Evolutionary conservation across 2,888 invertebrate genomes (phyloP).

Genomic region (Cephus rjabovi): DNA sequence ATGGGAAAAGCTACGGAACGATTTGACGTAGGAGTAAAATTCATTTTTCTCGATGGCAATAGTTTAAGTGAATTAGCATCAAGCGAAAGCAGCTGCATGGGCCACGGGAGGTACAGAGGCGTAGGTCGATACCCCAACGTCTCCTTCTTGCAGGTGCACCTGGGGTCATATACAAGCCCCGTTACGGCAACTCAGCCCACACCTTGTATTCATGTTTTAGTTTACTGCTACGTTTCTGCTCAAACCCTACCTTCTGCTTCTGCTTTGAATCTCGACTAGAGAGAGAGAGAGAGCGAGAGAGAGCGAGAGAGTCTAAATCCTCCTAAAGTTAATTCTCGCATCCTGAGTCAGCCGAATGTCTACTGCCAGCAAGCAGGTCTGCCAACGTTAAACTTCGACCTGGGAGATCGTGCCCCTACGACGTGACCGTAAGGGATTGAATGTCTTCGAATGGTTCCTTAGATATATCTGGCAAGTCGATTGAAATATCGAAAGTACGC

Average conservation of each 20-base stretch:
- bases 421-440: no score
- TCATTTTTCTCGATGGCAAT: background rate
- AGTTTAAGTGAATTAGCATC: slow-evolving; percentile 17
- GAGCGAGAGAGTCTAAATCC: background rate
- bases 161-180: slow-evolving; percentile 35
- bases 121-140: slow-evolving; percentile 41
- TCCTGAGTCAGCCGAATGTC: no score
- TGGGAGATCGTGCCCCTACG: no score
- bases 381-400: no score
- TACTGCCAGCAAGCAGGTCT: no score
- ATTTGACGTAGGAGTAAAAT: no score
- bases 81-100: slow-evolving; percentile 5
- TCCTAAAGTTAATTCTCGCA: no score
- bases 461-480: no score
- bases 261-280: slow-evolving; percentile 10
- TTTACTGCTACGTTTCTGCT: background rate
- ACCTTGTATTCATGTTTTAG: background rate
- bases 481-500: no score
- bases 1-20: no score
- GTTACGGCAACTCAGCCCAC: slow-evolving; percentile 25
- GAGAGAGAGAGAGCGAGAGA: no score
- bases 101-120: slow-evolving; percentile 19
- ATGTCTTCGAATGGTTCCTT: no score
- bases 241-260: background rate
- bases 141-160: slow-evolving; percentile 37